Base-by-base conservation (phyloP, 2,113 vertebrate species). In the Strix uralensis region DNA sequence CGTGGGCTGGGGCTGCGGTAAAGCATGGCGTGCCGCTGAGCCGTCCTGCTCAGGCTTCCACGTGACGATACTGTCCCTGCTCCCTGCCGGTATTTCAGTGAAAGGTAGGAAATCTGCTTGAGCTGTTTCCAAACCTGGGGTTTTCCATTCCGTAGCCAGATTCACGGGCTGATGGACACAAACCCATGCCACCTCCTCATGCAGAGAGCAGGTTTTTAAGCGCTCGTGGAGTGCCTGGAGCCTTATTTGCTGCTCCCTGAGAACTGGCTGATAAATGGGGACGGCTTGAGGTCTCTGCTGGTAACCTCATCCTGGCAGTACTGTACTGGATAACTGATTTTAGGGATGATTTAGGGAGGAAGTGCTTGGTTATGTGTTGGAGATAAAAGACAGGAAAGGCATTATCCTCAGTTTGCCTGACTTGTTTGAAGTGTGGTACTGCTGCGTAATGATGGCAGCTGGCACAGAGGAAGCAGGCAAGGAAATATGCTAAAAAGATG, bases 181-280 rank as follows among this genome's bases (percentile, higher is more conserved):
- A 72, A 61, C 19, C 46, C 9, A 2, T 2, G 22, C 30, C 18
- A 20, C 7, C 22, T 61, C 54, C 42, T 62, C 19, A 5, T 13
- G 54, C 1, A 3, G 21, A 74, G 67, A 8, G 0, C 32, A 30
- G 38, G 42, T 51, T 51, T 51, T 26, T 22, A 6, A 10, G 22
- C 0, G 0, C 59, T 27, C 2, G 16, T 14, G 69, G 23, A 52
- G 34, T 0, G 15, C 83, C 57, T 15, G 52, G 70, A 19, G 70
- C 30, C 63, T 77, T 17, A 18, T 69, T 72, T 52, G 36, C 47
- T n/a, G n/a, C 49, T 57, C 10, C 0, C 5, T 10, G 26, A 29
- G 29, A 40, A 10, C 4, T 4, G 15, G 44, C 29, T 59, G 44
- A n/a, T 69, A 13, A 8, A 26, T 8, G 36, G 29, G 27, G 75